Evolutionary conservation across 2,113 vertebrate species (phyloP), one percentile per base, ranked within the genome.

Genomic region (Grammomys surdaster): DNA sequence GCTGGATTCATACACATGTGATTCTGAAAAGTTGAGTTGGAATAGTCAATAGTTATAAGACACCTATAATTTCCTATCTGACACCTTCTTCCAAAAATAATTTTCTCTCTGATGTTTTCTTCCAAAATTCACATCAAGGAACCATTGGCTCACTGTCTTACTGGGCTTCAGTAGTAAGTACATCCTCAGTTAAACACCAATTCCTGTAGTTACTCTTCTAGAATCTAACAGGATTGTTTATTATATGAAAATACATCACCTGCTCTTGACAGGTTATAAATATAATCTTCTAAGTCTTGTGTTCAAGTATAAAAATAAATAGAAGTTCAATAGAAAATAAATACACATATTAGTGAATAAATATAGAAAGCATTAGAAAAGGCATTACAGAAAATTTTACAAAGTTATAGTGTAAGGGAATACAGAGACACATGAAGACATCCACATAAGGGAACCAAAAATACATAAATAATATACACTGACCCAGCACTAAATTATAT

Each of bases 281-380:
- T 87, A 91, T 7, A 78, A 94, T 77, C 82, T 3, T 72, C 73
- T 26, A 58, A 84, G 26, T 60, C 28, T 81, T 40, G 76, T 65
- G 7, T 80, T 95, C 48, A 93, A 94, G 51, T 95, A 95, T 22
- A 95, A 97, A 97, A 97, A 97, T 97, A 96, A 96, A 97, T 96
- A 95, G 10, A 77, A 84, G 22, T 81, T 82, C 82, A 88, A 89
- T 91, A 96, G 78, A 97, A 93, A 96, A 96, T 96, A 97, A 97
- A 98, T 97, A 95, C 85, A 88, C 89, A 92, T 13, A 75, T 90
- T 82, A 89, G 78, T 36, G 4, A 95, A 97, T 97, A 97, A 97
- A 97, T 97, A 97, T n/a, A 91, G 10, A 14, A 5, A 85, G 43
- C 24, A 69, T n/a, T 80, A 90, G 73, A 96, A 95, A 91, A 81